phyloP scores from a whole-genome alignment of 92 coral and sea anemone genomes.

The Actinernus sp. region DNA sequence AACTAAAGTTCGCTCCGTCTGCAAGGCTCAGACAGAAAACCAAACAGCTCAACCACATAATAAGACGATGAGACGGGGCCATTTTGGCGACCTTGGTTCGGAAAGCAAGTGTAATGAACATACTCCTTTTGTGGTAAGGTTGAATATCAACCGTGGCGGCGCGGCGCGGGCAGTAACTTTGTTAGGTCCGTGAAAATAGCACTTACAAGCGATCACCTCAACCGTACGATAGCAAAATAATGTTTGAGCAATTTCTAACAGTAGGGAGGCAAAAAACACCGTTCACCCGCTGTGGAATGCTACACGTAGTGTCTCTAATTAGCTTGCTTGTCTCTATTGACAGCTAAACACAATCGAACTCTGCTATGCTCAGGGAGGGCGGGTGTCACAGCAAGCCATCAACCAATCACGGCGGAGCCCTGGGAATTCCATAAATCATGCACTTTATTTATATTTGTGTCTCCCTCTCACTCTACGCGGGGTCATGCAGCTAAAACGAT shows the following conservation, averaged over 20 bases:
- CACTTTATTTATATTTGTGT: slow-evolving; percentile 22
- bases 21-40: slow-evolving; percentile 16
- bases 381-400: slow-evolving; percentile 28
- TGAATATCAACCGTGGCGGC: no score
- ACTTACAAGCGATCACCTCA: not conserved
- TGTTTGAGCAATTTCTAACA: slow-evolving; percentile 79
- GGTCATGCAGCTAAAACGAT: slow-evolving; percentile 11
- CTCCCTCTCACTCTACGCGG: not conserved
- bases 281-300: slow-evolving; percentile 68
- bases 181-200: not conserved
- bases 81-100: not conserved
- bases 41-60: slow-evolving; percentile 2
- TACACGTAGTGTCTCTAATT: slow-evolving; percentile 63
- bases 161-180: no score
- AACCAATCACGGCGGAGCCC: slow-evolving; percentile 48
- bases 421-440: slow-evolving; percentile 68
- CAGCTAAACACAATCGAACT: slow-evolving; percentile 60
- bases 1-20: slow-evolving; percentile 26
- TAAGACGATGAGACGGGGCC: not conserved
- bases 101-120: no score
- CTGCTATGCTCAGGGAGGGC: slow-evolving; percentile 72
- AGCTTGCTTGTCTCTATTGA: slow-evolving; percentile 68
- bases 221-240: slow-evolving; percentile 48
- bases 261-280: slow-evolving; percentile 72
- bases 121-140: no score